Evolutionary conservation across 2,888 invertebrate genomes (phyloP).

Genomic region (Mycalesis mineus): DNA sequence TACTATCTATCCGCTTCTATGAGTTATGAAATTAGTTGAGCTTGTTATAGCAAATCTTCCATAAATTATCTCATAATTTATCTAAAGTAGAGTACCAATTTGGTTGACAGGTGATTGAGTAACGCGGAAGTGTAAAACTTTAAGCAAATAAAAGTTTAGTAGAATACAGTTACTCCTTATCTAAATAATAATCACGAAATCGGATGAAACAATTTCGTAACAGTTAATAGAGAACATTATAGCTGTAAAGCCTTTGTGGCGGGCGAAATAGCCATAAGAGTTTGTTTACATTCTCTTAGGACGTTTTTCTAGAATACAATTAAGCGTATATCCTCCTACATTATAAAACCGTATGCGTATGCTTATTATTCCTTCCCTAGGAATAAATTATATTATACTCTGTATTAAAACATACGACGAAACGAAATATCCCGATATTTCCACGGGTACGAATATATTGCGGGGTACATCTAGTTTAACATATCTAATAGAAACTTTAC

Average conservation of each 20-base stretch:
- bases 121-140: conserved; percentile 15
- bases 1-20: too few relatives aligned
- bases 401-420: too few relatives aligned
- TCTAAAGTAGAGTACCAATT: background rate
- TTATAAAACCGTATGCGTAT: too few relatives aligned
- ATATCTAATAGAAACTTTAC: too few relatives aligned
- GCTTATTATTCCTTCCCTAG: too few relatives aligned
- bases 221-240: conserved; percentile 30
- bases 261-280: conserved; percentile 18
- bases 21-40: background rate
- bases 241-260: conserved; percentile 28
- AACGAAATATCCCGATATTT: too few relatives aligned
- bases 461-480: too few relatives aligned
- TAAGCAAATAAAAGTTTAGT: conserved; percentile 18
- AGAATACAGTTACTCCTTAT: conserved; percentile 25
- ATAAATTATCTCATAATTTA: background rate
- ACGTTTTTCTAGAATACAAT: background rate
- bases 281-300: conserved; percentile 16
- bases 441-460: too few relatives aligned
- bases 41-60: background rate
- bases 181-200: conserved; percentile 28
- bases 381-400: too few relatives aligned
- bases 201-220: conserved; percentile 32
- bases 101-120: background rate
- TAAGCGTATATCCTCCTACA: too few relatives aligned